Evolutionary conservation across 2,113 vertebrate genomes (phyloP), one percentile per base, ranked within the genome.

Genomic region (Aldabrachelys gigantea): DNA sequence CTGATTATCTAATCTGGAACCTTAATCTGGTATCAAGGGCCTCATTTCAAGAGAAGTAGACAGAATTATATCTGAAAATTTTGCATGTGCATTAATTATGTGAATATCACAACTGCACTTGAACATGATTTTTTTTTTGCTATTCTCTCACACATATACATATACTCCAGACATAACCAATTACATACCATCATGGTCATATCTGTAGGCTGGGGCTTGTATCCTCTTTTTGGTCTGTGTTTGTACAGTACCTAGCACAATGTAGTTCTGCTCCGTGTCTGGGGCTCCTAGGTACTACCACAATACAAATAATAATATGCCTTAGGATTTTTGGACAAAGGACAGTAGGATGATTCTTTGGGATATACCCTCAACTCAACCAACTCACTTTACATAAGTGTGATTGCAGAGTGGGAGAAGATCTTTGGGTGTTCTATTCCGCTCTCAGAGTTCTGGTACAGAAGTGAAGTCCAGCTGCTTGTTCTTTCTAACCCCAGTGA

Each of bases 401-500:
- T 27, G 11, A 13, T 27, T 41, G 41, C 22, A 47, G 24, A 25
- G 25, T 27, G 10, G 5, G 24, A 7, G 75, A 78, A 78, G 41
- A 78, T 78, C 24, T 78, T 76, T 47, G 21, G 41, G 75, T 44
- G 41, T 56, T 9, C 2, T 14, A 8, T 17, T 56, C 38, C 3
- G 7, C 2, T 13, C 16, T 65, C 41, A 80, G 14, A 2, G 25
- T 76, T 95, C 84, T 52, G 87, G 47, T 62, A 56, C 5, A 88
- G 72, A 94, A 91, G 69, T 88, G 25, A 91, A 88, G 81, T 44
- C 91, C 86, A 8, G 41, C 91, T 94, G 38, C 92, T 95, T 92
- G 90, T 90, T 69, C 83, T 92, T 29, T 89, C 93, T 93, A 84
- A 89, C 89, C 27, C 41, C 82, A 72, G 0, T 83, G 54, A 82